Conservation (phyloP, 2,888 invertebrate species). For the Caenorhabditis uteleia region DNA sequence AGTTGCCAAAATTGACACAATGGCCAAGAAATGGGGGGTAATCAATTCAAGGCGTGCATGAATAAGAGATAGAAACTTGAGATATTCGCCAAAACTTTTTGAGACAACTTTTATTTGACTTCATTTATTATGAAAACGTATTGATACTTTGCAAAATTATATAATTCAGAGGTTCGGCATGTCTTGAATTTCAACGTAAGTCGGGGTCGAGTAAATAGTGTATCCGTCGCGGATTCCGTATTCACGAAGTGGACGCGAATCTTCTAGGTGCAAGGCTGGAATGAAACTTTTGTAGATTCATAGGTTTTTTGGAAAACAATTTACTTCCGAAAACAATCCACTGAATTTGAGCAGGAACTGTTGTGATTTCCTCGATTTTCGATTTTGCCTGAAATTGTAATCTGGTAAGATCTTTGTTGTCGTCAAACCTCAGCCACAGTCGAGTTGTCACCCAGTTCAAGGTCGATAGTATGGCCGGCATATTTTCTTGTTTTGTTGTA, state of each 20-base stretch:
- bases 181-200: constrained; percentile 53
- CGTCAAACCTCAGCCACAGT: constrained; percentile 39
- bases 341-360: constrained; percentile 43
- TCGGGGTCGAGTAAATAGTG: constrained; percentile 56
- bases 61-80: constrained; percentile 34
- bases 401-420: neutral
- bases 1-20: constrained; percentile 44
- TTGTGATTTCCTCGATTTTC: constrained; percentile 41
- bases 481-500: constrained; percentile 56
- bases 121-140: neutral
- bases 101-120: too few relatives aligned
- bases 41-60: constrained; percentile 39
- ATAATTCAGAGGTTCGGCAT: constrained; percentile 49
- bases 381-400: constrained; percentile 38
- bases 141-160: neutral
- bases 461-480: constrained; percentile 52
- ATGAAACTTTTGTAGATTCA: neutral
- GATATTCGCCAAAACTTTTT: constrained; percentile 11
- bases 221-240: constrained; percentile 51
- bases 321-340: constrained; percentile 54
- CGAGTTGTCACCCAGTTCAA: constrained; percentile 37
- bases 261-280: constrained; percentile 45
- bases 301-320: neutral
- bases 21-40: constrained; percentile 21
- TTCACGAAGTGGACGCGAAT: constrained; percentile 34